A percentile compares a stretch with the other conserved stretches of the same genome.
These are phyloP conservation scores for Crossaster papposus DNA, from an alignment of 53 echinoderm and acorn worm species.

Conservation along the genomic window DNA sequence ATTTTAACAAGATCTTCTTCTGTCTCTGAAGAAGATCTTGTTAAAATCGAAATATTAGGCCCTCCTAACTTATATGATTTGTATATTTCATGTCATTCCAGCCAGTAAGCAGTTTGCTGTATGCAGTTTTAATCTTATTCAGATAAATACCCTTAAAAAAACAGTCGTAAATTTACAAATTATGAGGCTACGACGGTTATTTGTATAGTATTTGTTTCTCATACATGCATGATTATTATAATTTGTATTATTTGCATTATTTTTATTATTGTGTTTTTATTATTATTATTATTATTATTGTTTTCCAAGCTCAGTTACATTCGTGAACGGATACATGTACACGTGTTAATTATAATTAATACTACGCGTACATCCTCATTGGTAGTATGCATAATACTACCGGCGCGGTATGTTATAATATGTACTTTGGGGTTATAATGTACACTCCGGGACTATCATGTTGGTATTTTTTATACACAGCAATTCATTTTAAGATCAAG, in stretches of 20 bases:
- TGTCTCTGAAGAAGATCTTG: too few relatives aligned
- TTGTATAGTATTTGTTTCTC: not conserved
- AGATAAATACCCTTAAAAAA: not conserved
- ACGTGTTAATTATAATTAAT: slow-evolving; percentile 1
- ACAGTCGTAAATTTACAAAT: not conserved
- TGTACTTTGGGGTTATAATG: too few relatives aligned
- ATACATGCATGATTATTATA: not conserved
- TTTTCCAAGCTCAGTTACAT: not conserved
- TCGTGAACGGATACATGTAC: not conserved
- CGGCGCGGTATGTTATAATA: too few relatives aligned
- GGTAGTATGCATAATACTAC: not conserved
- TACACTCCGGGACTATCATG: too few relatives aligned
- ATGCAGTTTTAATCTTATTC: too few relatives aligned
- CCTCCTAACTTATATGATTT: too few relatives aligned
- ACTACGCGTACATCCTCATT: not conserved
- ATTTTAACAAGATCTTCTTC: too few relatives aligned
- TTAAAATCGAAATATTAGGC: too few relatives aligned
- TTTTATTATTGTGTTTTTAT: not conserved
- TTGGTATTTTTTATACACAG: too few relatives aligned
- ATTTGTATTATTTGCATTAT: not conserved
- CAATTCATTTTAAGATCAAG: too few relatives aligned
- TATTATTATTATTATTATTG: not conserved
- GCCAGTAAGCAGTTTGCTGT: too few relatives aligned
- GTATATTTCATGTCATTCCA: too few relatives aligned
- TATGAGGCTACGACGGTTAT: not conserved